These are phyloP conservation scores for Helostoma temminkii DNA, from an alignment of 2,797 vertebrate genomes.

Conservation along the genomic window DNA sequence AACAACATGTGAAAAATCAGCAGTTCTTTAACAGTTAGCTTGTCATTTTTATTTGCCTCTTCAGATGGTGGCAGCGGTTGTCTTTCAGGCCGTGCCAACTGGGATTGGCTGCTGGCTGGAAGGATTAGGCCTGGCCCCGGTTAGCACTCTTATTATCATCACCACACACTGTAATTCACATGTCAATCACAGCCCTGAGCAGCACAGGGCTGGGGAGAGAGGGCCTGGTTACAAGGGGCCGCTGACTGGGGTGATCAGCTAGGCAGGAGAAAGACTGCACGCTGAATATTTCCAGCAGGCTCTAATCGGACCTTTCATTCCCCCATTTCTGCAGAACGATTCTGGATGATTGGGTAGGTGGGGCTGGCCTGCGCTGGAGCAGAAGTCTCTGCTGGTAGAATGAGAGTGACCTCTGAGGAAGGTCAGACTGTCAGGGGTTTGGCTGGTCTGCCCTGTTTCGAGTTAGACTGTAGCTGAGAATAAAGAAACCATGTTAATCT, in stretches of 20 bases:
- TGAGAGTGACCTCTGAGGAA: slow-evolving; percentile 57
- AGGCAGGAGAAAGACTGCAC: slow-evolving; percentile 38
- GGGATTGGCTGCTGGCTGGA: slow-evolving; percentile 81
- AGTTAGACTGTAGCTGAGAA: slow-evolving; percentile 28
- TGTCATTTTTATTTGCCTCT: slow-evolving; percentile 88
- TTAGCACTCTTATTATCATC: slow-evolving; percentile 87
- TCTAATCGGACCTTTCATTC: slow-evolving; percentile 77
- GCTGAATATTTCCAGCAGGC: slow-evolving; percentile 85
- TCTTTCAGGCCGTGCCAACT: slow-evolving; percentile 83
- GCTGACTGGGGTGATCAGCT: slow-evolving; percentile 64
- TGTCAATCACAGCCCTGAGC: slow-evolving; percentile 82
- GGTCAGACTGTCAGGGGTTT: slow-evolving; percentile 65
- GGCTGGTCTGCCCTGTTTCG: slow-evolving; percentile 47
- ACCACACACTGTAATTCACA: slow-evolving; percentile 87
- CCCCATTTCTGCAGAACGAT: slow-evolving; percentile 57
- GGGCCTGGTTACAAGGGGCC: slow-evolving; percentile 68
- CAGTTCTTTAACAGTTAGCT: slow-evolving; percentile 86
- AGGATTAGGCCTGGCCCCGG: slow-evolving; percentile 79
- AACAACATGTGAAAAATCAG: slow-evolving; percentile 86
- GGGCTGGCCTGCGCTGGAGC: slow-evolving; percentile 32
- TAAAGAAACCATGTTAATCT: slow-evolving; percentile 48
- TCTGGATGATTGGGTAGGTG: slow-evolving; percentile 54
- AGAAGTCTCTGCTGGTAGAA: slow-evolving; percentile 30
- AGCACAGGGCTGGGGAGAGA: slow-evolving; percentile 60
- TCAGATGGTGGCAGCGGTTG: slow-evolving; percentile 80